Evolutionary conservation across 2,113 vertebrate genomes (phyloP).

Genomic region (Rynchops niger): DNA sequence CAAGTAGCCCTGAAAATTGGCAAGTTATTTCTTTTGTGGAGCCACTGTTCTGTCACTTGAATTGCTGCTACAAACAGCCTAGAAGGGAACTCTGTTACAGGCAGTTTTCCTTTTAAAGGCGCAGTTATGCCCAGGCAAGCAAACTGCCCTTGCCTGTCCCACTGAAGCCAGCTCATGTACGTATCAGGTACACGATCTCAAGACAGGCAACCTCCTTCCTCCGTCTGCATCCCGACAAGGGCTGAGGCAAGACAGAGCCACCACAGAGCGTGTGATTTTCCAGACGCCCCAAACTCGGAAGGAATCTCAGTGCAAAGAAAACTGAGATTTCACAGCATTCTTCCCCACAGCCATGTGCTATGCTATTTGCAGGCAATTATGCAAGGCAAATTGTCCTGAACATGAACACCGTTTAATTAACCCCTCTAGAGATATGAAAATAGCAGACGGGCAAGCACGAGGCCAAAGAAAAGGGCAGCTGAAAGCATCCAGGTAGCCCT

Average conservation of each 20-base stretch:
- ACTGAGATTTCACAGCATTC: not conserved
- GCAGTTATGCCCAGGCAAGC: not conserved
- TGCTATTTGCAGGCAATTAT: not conserved
- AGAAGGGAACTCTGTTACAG: not conserved
- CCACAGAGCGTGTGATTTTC: not conserved
- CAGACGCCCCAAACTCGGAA: not conserved
- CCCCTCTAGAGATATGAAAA: not conserved
- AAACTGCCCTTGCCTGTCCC: not conserved
- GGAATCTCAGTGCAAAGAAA: not conserved
- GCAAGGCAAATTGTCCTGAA: not conserved
- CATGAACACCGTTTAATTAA: not conserved
- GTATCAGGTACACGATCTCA: not conserved
- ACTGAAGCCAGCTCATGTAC: not conserved
- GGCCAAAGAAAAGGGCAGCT: not conserved
- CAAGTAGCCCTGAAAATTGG: not conserved
- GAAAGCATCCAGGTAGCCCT: not conserved
- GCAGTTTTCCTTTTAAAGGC: constrained; percentile 3
- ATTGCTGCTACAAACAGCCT: not conserved
- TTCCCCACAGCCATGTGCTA: not conserved
- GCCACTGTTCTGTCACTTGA: not conserved
- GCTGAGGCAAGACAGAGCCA: not conserved
- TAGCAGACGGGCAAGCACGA: not conserved
- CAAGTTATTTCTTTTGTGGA: not conserved
- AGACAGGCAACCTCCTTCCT: not conserved
- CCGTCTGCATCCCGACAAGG: not conserved